Evolutionary conservation across 1,140 invertebrate genomes (phyloP).

Genomic region (Zaprionus inermis): DNA sequence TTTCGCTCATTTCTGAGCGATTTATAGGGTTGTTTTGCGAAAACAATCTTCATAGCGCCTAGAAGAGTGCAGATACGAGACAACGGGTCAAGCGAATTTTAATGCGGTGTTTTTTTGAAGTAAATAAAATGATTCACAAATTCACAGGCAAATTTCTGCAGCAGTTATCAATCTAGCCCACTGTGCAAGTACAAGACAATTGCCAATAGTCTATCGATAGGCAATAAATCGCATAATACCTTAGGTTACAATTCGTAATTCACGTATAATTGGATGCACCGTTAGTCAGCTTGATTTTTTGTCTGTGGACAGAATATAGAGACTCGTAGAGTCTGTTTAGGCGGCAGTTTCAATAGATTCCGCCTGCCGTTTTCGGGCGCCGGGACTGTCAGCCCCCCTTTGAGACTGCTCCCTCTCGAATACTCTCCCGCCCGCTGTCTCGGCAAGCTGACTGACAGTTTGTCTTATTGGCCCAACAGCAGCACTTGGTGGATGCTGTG

Average conservation of each 20-base stretch:
- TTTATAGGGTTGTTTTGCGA: too few species aligned
- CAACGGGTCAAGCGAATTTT: too few species aligned
- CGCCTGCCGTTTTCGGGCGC: not conserved
- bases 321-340: not conserved
- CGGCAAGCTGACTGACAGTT: slow-evolving; percentile 6
- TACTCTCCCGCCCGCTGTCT: not conserved
- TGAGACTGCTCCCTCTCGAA: too few species aligned
- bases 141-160: too few species aligned
- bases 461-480: slow-evolving; percentile 1
- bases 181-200: too few species aligned
- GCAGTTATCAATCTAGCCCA: too few species aligned
- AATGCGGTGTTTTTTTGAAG: too few species aligned
- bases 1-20: too few species aligned
- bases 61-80: too few species aligned
- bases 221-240: not conserved
- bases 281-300: not conserved
- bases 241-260: not conserved
- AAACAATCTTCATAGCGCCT: too few species aligned
- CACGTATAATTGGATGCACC: not conserved
- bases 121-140: too few species aligned
- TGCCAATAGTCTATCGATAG: too few species aligned
- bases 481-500: not conserved
- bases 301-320: not conserved
- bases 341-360: not conserved
- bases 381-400: not conserved